phyloP scores from a whole-genome alignment of 2,797 vertebrate genomes.

The Coregonus suidteri region DNA sequence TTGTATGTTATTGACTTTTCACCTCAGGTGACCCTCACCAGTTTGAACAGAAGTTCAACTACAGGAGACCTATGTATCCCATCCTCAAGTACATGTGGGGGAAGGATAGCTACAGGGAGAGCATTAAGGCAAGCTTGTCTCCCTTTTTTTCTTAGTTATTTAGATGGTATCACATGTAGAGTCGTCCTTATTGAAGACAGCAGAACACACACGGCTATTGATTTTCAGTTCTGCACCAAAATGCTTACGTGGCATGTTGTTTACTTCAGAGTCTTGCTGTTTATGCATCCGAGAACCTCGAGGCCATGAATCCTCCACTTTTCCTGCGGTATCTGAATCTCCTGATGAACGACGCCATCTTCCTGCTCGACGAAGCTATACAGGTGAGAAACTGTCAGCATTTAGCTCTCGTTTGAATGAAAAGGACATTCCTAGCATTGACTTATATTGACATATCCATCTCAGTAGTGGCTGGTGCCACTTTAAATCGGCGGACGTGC shows the following conservation, averaged over 20 bases:
- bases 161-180: neutral
- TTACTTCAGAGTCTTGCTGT: constrained; percentile 83
- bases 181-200: neutral
- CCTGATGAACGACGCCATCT: constrained; percentile 97
- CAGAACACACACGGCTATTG: neutral
- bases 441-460: neutral
- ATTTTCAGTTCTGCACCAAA: neutral
- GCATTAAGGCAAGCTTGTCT: constrained; percentile 85
- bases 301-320: constrained; percentile 95
- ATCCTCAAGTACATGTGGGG: constrained; percentile 98
- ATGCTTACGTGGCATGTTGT: neutral
- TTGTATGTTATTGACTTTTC: constrained; percentile 18
- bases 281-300: constrained; percentile 94
- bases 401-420: neutral
- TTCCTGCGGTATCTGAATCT: constrained; percentile 95
- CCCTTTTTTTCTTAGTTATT: neutral
- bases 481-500: too few relatives aligned
- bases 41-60: constrained; percentile 99
- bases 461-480: neutral
- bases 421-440: neutral
- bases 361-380: constrained; percentile 96
- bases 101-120: constrained; percentile 87
- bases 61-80: constrained; percentile 97
- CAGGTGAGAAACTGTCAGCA: constrained; percentile 79
- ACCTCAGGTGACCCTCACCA: constrained; percentile 94